A percentile compares a stretch with the other conserved stretches of the same genome.
phyloP scores from a whole-genome alignment of 2,113 vertebrate genomes.

The Opisthocomus hoazin region DNA sequence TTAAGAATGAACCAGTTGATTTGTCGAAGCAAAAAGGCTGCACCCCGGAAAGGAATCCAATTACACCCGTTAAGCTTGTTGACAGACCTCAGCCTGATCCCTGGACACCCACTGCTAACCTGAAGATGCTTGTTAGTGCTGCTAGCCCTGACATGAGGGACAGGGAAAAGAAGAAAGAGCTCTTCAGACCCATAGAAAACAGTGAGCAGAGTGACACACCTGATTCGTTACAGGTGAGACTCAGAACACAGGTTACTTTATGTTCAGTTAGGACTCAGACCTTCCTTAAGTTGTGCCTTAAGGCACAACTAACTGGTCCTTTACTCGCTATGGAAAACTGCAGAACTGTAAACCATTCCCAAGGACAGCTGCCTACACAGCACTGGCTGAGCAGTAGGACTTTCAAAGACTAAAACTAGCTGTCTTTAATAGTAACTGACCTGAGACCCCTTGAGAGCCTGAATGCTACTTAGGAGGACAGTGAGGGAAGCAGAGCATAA shows the following conservation, averaged over 20 bases:
- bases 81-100: conserved; percentile 69
- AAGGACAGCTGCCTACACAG: not conserved
- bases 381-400: not conserved
- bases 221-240: conserved; percentile 74
- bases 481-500: not conserved
- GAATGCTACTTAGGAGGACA: not conserved
- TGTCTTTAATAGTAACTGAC: not conserved
- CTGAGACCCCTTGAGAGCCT: not conserved
- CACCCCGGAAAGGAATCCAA: conserved; percentile 75
- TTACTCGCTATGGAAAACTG: not conserved
- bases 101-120: conserved; percentile 81
- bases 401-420: not conserved
- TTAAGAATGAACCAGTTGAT: conserved; percentile 77
- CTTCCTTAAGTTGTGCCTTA: not conserved
- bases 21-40: conserved; percentile 72
- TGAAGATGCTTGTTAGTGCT: conserved; percentile 81
- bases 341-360: not conserved
- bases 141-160: conserved; percentile 83
- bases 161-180: conserved; percentile 85
- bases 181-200: conserved; percentile 87
- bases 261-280: not conserved
- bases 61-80: conserved; percentile 82
- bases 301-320: not conserved
- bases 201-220: conserved; percentile 55
- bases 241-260: not conserved